Base-by-base conservation (phyloP, 2,888 invertebrate genomes). In the Bombylius major region DNA sequence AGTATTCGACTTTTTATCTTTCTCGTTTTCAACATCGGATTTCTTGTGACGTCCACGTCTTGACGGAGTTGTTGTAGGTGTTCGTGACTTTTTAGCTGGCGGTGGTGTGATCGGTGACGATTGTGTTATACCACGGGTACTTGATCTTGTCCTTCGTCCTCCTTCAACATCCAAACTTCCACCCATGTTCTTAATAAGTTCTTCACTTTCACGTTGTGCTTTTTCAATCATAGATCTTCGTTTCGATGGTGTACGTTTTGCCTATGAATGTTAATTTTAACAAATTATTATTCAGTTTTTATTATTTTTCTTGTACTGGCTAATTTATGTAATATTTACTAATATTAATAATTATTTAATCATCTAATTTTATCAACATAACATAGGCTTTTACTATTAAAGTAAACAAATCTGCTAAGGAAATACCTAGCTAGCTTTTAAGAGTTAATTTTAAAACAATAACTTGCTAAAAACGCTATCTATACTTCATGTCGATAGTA, bases 121-220 rank as follows among this genome's bases (percentile, higher is more conserved):
- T 32, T 66, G 63, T 51, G 66, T 65, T 51, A 69, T 69, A 50
- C 72, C 70, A 42, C 72, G 67, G 34, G 71, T 67, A 62, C 72
- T 73, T 32, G 74, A 74, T 47, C 74, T 68, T 36, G 74, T 74
- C 34, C 67, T 69, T 46, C 74, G 66, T 7, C 73, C 73, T 11
- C 72, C 71, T 53, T 70, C 72, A 34, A 71, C 61, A 54, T 73
- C 72, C 44, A 72, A 54, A 44, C 64, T 69, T 13, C 72, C 71
- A n/a, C 74, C 74, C 67, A 74, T 68, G 34, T 65, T 71, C 56
- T 72, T 70, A 1, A 74, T 69, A 13, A 74, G 62, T 53, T 72
- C 73, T 57, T 72, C 73, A 49, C 73, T 73, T 63, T 74, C 74
- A 12, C 68, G 68, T 58, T 71, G 72, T 50, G 71, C 72, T n/a